These are phyloP conservation scores for Cladopsammia gracilis DNA, from an alignment of 64 coral and sea anemone genomes.

Conservation along the genomic window DNA sequence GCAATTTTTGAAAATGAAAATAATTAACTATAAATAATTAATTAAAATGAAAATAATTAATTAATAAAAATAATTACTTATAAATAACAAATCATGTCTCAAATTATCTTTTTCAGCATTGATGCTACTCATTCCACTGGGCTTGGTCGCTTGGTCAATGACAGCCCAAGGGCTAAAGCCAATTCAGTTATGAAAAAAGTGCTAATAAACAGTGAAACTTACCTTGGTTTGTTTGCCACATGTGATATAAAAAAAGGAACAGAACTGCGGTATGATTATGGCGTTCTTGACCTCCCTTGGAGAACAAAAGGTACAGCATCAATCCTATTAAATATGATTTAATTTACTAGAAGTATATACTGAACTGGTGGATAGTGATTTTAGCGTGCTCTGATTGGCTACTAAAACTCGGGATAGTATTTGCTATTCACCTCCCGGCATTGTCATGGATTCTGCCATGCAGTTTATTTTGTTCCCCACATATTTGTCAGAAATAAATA, in stretches of 20 bases:
- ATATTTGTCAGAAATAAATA: no score
- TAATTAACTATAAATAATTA: no score
- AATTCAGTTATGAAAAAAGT: conserved; percentile 42
- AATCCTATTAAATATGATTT: no score
- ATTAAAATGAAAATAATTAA: no score
- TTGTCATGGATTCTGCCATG: no score
- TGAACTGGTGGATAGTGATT: no score
- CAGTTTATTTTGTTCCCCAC: no score
- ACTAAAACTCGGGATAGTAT: no score
- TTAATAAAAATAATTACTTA: not conserved
- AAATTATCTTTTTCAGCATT: conserved; percentile 28
- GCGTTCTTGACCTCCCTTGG: conserved; percentile 49
- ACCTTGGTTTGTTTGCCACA: conserved; percentile 38
- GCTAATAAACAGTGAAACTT: not conserved
- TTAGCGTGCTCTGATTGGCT: no score
- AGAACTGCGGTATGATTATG: conserved; percentile 59
- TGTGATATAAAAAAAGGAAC: not conserved
- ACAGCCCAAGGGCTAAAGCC: conserved; percentile 19
- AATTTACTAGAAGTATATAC: no score
- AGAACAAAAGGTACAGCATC: conserved; percentile 29
- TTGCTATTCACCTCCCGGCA: no score
- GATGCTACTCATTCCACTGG: conserved; percentile 55
- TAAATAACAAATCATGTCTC: conserved; percentile 5
- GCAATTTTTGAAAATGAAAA: no score
- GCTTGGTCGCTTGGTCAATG: conserved; percentile 53